These are phyloP conservation scores for Zosterops japonicus DNA, from an alignment of 2,113 vertebrate species.

Conservation along the genomic window DNA sequence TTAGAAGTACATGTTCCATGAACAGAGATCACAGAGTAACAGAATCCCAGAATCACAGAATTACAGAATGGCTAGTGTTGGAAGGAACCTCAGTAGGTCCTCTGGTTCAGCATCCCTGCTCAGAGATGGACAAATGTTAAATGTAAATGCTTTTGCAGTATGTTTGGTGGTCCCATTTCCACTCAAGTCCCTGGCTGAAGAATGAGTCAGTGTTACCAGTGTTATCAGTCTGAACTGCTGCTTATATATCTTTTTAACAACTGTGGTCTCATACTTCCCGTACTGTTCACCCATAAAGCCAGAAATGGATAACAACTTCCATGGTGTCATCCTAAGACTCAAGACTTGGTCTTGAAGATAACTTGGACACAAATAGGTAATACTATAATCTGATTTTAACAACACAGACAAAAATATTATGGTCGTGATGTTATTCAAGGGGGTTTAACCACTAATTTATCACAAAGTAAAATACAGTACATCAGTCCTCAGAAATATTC, in stretches of 20 bases:
- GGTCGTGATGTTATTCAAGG: background rate
- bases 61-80: background rate
- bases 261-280: background rate
- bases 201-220: background rate
- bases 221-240: background rate
- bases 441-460: background rate
- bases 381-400: background rate
- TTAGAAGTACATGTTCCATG: background rate
- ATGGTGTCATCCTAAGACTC: background rate
- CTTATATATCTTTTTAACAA: background rate
- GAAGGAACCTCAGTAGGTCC: background rate
- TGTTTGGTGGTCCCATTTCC: background rate
- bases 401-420: background rate
- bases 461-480: background rate
- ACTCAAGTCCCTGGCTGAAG: background rate
- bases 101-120: background rate
- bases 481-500: background rate
- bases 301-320: background rate
- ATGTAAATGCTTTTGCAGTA: background rate
- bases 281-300: background rate
- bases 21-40: background rate
- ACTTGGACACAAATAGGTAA: background rate
- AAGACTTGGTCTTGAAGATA: background rate
- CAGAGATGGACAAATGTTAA: background rate
- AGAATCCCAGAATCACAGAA: background rate